Evolutionary conservation across 2,888 invertebrate genomes (phyloP).

Genomic region (Aelia acuminata): DNA sequence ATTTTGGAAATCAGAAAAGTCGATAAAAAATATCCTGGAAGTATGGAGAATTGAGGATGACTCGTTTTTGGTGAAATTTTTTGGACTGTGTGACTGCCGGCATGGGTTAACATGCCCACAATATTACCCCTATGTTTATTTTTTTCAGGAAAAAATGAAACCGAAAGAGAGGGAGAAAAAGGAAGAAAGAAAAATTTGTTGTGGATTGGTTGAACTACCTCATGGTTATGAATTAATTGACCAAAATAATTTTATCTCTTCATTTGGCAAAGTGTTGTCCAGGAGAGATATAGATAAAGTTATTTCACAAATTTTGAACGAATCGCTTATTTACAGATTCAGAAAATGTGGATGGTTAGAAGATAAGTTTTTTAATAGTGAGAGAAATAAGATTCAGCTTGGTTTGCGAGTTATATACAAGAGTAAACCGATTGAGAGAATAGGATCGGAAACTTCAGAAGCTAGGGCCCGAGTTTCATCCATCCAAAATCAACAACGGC

Average conservation of each 20-base stretch:
- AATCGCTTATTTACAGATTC: not conserved
- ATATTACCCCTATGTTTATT: not conserved
- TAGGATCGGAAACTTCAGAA: not conserved
- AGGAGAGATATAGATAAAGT: not conserved
- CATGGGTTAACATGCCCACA: not conserved
- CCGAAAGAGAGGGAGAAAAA: not conserved
- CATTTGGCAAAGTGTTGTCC: not conserved
- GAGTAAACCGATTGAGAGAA: not conserved
- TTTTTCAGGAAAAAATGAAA: not conserved
- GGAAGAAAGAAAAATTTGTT: not conserved
- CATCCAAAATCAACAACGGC: not conserved
- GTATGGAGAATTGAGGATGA: not conserved
- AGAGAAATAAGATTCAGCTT: not conserved
- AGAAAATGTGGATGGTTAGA: not conserved
- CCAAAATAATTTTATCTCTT: not conserved
- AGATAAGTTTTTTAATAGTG: not conserved
- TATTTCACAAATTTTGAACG: not conserved
- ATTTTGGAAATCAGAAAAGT: not conserved
- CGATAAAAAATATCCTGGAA: not conserved
- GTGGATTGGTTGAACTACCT: not conserved
- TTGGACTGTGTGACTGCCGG: not conserved
- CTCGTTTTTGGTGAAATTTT: not conserved
- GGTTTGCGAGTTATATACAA: not conserved
- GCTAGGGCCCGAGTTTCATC: not conserved
- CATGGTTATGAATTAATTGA: not conserved